Base-by-base conservation (phyloP, 2,113 vertebrate genomes). In the Etia nguti region DNA sequence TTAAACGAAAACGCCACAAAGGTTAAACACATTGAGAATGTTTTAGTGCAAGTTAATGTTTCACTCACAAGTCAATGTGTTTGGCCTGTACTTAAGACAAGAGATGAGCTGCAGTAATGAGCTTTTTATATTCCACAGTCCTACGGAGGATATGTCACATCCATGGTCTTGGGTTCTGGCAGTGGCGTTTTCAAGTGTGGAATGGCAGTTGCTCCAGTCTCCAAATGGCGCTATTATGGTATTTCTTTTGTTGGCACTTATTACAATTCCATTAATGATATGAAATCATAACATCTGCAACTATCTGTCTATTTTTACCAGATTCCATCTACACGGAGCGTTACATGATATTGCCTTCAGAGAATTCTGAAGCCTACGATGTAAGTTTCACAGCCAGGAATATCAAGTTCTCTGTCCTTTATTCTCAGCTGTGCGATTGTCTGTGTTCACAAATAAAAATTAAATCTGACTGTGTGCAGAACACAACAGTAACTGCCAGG, bases 201-300 rank as follows among this genome's bases (percentile, higher is more conserved):
- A 88, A 99, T 99, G 94, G 98, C 99, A 0, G 98, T 99, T 65
- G 98, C 98, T 13, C 99, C 99, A 0, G 98, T 99, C 59, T 97
- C 99, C 75, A 97, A 97, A 90, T 99, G 99, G 99, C 95, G 97
- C 54, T 99, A 97, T 96, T 99, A 99, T 89, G 99, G 99, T 99
- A 97, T 82, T 95, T 94, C 82, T 95, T 96, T 62, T 24, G 15
- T 8, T 50, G 16, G 22, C 31, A 16, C n/a, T 20, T 29, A 16
- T 4, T 82, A 29, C 29, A 57, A 6, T 10, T 13, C 1, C 8
- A 34, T n/a, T 13, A 56, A 68, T 22, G 22, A 24, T 26, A 6
- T 10, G 18, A 57, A 11, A 65, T n/a, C 24, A 34, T 26, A 38
- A 68, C 34, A 29, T 38, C 38, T 80, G 36, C 16, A 16, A 56